Conservation (phyloP, 1,140 invertebrate species). For the Magallana ariakensis region DNA sequence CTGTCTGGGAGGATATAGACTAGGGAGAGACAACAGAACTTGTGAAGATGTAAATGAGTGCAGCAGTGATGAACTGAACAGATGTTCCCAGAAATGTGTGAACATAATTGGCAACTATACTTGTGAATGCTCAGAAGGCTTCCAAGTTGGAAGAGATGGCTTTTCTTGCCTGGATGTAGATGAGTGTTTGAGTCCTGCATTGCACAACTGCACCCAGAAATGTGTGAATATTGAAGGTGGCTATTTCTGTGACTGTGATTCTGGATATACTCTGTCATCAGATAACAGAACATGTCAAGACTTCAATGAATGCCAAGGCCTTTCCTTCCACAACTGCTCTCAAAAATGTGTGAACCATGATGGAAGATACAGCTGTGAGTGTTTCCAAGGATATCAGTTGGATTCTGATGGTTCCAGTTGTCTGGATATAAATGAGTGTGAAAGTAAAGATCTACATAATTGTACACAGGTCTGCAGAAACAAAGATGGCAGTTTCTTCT, state of each 20-base stretch:
- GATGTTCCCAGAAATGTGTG: background rate
- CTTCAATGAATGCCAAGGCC: background rate
- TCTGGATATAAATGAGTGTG: background rate
- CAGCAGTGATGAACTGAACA: background rate
- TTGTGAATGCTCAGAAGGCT: background rate
- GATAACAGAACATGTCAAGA: background rate
- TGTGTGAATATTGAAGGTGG: background rate
- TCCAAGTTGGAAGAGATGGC: background rate
- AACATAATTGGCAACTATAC: background rate
- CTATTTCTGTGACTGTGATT: background rate
- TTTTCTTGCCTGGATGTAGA: background rate
- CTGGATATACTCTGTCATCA: background rate
- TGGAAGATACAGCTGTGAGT: background rate
- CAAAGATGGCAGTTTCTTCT: background rate
- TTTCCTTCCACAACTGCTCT: background rate
- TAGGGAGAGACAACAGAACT: background rate
- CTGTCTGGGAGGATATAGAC: background rate
- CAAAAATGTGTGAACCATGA: background rate
- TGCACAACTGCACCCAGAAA: background rate
- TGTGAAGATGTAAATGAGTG: constrained; percentile 6
- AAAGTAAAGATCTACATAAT: background rate
- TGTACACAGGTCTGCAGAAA: background rate
- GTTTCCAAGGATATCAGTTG: background rate
- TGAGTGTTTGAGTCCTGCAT: background rate
- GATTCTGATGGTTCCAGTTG: background rate